Conservation (phyloP, 2,888 invertebrate species). For the Cheilosia variabilis region DNA sequence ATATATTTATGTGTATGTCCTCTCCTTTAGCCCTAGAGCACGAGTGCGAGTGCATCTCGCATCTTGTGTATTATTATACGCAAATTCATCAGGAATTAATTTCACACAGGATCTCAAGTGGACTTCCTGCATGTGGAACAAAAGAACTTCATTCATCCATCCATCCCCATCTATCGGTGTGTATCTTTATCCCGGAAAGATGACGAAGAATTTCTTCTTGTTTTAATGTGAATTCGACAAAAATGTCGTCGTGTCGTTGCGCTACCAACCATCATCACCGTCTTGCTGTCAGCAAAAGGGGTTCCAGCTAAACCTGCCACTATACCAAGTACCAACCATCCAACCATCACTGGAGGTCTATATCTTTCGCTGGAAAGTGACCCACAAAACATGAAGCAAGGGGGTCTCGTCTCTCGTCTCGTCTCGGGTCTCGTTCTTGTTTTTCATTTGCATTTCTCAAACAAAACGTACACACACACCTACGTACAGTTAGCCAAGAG, state of each 20-base stretch:
- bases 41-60: constrained; percentile 2
- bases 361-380: neutral
- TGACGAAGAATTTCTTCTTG: constrained; percentile 47
- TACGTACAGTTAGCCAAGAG: constrained; percentile 28
- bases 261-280: constrained; percentile 33
- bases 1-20: neutral
- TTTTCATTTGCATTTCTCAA: constrained; percentile 58
- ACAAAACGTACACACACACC: neutral
- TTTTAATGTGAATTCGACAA: constrained; percentile 65
- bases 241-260: constrained; percentile 34
- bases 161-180: constrained; percentile 21
- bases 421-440: neutral
- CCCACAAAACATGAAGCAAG: neutral
- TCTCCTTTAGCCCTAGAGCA: neutral
- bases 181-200: constrained; percentile 66
- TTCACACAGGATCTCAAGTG: constrained; percentile 75
- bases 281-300: constrained; percentile 54
- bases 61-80: constrained; percentile 62
- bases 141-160: constrained; percentile 65
- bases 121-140: constrained; percentile 73
- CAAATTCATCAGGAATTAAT: constrained; percentile 75
- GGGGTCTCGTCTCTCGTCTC: neutral
- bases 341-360: constrained; percentile 29
- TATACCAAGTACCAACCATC: neutral
- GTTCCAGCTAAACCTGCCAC: constrained; percentile 56